Base-by-base conservation (phyloP, 2,113 vertebrate species). In the Trogon surrucura region DNA sequence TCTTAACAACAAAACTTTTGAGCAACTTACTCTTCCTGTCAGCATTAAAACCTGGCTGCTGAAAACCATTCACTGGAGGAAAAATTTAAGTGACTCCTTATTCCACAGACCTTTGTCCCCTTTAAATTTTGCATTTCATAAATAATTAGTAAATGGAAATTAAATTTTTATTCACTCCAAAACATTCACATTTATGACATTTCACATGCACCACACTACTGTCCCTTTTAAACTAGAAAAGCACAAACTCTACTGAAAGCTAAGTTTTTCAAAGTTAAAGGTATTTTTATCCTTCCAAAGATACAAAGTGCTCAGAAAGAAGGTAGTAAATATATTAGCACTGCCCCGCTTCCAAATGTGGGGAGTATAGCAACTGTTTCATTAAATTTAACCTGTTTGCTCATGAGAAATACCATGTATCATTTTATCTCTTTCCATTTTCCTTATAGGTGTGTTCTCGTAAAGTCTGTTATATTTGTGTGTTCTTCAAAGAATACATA, bases 161-260 rank as follows among this genome's bases (percentile, higher is more conserved):
- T 22, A 58, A 90, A 69, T 57, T 85, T 70, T n/a, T 91, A 84
- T 87, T 96, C 80, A 82, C 54, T 87, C 91, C 58, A 87, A 95
- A 97, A 86, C 78, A 72, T 83, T 96, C 90, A 95, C 56, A 94
- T 61, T 67, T 85, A 96, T 72, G 60, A 96, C 57, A 95, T 27
- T 83, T 96, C 87, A 94, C 94, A 88, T 73, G 86, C 94, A 97
- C 82, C 71, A 83, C 64, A 87, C 72, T 67, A 87, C 11, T n/a
- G 54, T 84, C 89, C 88, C 87, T 88, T 91, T 81, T 77, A 69
- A 96, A 96, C 88, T 79, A 92, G 85, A 82, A 88, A 93, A 95
- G 62, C 78, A 95, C 66, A 89, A 85, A 75, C 65, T 86, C 50
- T 90, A 95, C 70, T 26, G 36, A 91, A 91, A 96, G 58, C 47